A percentile compares a stretch with the other conserved stretches of the same genome.
Evolutionary conservation across 2,888 invertebrate species (phyloP).

Genomic region (Papilio demoleus): DNA sequence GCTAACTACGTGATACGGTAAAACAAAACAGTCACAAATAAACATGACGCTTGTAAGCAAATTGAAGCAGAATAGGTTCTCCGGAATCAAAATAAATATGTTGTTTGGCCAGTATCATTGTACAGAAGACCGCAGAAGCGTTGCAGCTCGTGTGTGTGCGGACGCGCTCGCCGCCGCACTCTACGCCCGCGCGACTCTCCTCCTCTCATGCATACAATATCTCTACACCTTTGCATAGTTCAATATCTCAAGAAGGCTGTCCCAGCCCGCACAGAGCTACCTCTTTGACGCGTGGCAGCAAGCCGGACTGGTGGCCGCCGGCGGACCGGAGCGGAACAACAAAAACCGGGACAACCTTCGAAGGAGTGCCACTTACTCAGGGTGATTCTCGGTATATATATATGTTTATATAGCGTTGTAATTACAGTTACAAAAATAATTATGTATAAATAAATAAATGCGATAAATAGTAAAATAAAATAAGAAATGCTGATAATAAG

Average conservation of each 20-base stretch:
- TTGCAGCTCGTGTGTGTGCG: conserved; percentile 53
- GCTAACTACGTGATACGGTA: conserved; percentile 74
- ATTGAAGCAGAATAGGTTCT: conserved; percentile 84
- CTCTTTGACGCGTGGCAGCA: conserved; percentile 68
- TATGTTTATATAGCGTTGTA: conserved; percentile 67
- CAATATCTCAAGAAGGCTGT: conserved; percentile 74
- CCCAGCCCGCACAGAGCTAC: conserved; percentile 70
- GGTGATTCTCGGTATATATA: conserved; percentile 59
- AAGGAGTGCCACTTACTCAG: conserved; percentile 79
- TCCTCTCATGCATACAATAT: conserved; percentile 61
- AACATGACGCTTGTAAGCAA: conserved; percentile 82
- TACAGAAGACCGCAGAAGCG: conserved; percentile 69
- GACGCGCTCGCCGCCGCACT: not conserved
- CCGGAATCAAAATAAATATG: conserved; percentile 81
- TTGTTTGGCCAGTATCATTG: conserved; percentile 83
- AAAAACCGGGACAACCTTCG: conserved; percentile 85
- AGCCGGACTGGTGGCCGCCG: conserved; percentile 64
- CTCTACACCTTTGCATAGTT: conserved; percentile 60
- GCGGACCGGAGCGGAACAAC: conserved; percentile 81
- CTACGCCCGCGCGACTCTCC: conserved; percentile 46
- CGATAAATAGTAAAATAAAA: conserved; percentile 72
- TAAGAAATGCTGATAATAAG: conserved; percentile 69
- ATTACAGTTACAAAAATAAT: conserved; percentile 60
- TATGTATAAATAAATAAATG: conserved; percentile 75
- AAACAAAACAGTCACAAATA: conserved; percentile 70